Base-by-base conservation (phyloP, 2,113 vertebrate species). In the Notothenia coriiceps region DNA sequence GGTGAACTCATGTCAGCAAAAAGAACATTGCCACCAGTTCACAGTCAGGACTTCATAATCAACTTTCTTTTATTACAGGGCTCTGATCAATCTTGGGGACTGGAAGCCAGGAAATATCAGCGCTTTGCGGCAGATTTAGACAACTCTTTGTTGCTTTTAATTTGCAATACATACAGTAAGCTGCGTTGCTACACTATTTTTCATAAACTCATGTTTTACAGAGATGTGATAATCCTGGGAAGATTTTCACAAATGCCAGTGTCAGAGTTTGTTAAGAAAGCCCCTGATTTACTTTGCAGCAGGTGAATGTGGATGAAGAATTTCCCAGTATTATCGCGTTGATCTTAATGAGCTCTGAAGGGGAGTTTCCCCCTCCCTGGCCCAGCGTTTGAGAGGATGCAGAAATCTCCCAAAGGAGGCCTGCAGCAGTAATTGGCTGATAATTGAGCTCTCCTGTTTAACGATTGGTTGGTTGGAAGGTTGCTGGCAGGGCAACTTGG, bases 1-100 rank as follows among this genome's bases (percentile, higher is more conserved):
- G 57, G 76, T 88, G 64, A 70, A 22, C 84, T 79, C 61, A 52
- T 86, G 88, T 90, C 90, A 92, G 89, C 90, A 93, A 76, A 86
- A 89, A 87, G 84, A 83, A 65, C 63, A 13, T 69, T 79, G 74
- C 71, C 56, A 79, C 60, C 44, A 57, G 65, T 18, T 9, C 76
- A 15, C 80, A 75, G 71, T 73, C 74, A 62, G 76, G 49, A 75
- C 65, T 43, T 69, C 54, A 72, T 77, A 57, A 79, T 75, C 10
- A 79, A 70, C n/a, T 60, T 20, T 52, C 15, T 79, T 78, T 75
- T 62, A 72, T 74, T 59, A 64, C 50, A 67, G 61, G 18, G 25
- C 46, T 52, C 18, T 60, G 71, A 59, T 33, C 63, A 35, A 25
- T 29, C 29, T 29, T 29, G 29, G 3, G 29, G 29, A 29, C 29